Base-by-base conservation (phyloP, 2,888 invertebrate species). In the Metellina segmentata region DNA sequence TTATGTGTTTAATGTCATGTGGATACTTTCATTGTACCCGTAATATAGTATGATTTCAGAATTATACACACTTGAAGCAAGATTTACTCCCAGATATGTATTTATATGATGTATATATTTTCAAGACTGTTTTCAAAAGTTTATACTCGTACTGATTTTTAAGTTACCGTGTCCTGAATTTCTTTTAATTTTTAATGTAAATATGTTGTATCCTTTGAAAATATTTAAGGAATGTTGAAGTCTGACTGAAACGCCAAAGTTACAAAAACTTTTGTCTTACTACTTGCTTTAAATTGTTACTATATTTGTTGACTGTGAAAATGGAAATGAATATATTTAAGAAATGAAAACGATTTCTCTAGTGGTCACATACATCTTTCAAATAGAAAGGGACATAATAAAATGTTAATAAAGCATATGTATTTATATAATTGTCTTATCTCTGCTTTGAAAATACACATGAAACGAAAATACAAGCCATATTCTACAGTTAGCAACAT, bases 301-400 rank as follows among this genome's bases (percentile, higher is more conserved):
- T 75, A 85, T 69, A 78, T 85, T 77, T 85, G 77, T 85, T 85
- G 69, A 85, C 20, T 85, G 85, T 85, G 85, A 85, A 75, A 77
- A 78, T 77, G 77, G 69, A 20, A 75, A 53, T 8, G 20, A 53
- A 52, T 70, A 34, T 34, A 34, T 34, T 34, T 34, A 34, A 34
- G 34, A 34, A 34, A 34, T 34, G 34, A 34, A 34, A 34, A 34
- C n/a, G n/a, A 19, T 52, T 61, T 69, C 69, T 77, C n/a, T 61
- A 85, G 77, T 70, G 77, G 78, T 85, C 85, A 77, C 48, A 34
- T 77, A 13, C 72, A 74, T 19, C 77, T 69, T 85, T 69, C 69
- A 19, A n/a, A 49, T 2, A n/a, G 19, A 69, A 69, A 69, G 51
- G 34, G 34, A 34, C 34, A 34, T 34, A 34, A 34, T 34, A 34